Evolutionary conservation across 2,888 invertebrate genomes (phyloP), one percentile per base, ranked within the genome.

Genomic region (Hyposoter didymator): DNA sequence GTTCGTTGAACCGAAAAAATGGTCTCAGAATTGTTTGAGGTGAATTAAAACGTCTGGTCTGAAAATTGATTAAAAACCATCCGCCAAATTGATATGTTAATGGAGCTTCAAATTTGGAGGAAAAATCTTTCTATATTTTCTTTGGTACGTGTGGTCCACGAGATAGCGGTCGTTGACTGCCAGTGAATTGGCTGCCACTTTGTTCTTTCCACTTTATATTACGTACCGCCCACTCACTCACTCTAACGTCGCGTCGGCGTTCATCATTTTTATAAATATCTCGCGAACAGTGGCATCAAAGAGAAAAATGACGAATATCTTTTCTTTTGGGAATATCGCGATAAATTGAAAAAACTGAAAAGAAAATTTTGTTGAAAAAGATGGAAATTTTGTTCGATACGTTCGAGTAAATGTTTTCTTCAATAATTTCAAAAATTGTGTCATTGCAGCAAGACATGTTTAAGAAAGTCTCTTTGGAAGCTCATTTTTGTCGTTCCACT

Each of bases 281-380:
- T 55, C 10, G 10, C 55, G 14, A 59, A 28, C 5, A 28, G 28
- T 14, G 28, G 28, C 28, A 59, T 59, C 28, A 14, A 28, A 28
- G 28, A 28, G 12, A 14, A 28, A 28, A 59, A 28, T 28, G 14
- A 22, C 5, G 14, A 28, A 14, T 4, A 59, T 1, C 6, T 14
- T 28, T 59, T 59, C 74, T 39, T 59, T 45, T n/a, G 28, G 4
- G 28, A 59, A 59, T 59, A 59, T 28, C 14, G 5, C 14, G 5
- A 28, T 78, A 35, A 35, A 35, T 22, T 47, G 22, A 64, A 69
- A 59, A 59, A 59, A 4, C 55, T 17, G n/a, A n/a, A n/a, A n/a
- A n/a, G n/a, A n/a, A n/a, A n/a, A n/a, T n/a, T n/a, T n/a, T n/a
- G n/a, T n/a, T n/a, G n/a, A n/a, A n/a, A n/a, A n/a, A n/a, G n/a